phyloP scores from a whole-genome alignment of 2,797 vertebrate genomes.

The Pelobates cultripes region DNA sequence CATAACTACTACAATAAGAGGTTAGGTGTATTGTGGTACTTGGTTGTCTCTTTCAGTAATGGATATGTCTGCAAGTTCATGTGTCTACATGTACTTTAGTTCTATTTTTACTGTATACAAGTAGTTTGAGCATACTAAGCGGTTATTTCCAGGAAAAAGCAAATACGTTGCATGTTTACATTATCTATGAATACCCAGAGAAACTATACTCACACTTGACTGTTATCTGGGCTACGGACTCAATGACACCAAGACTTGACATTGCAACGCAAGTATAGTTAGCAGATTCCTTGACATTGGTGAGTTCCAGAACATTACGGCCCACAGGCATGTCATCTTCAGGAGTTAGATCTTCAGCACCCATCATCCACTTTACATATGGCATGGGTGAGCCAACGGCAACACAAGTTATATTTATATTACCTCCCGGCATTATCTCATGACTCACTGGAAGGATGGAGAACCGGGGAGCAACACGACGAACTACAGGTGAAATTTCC shows the following conservation, averaged over 20 bases:
- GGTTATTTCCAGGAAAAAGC: no score
- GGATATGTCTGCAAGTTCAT: no score
- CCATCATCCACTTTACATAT: constrained; percentile 99
- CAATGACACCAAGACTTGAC: constrained; percentile 98
- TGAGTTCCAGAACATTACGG: constrained; percentile 94
- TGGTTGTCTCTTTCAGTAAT: no score
- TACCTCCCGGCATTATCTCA: constrained; percentile 98
- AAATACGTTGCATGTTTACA: no score
- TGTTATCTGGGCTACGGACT: constrained; percentile 94
- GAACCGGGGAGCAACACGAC: constrained; percentile 97
- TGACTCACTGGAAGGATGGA: constrained; percentile 96
- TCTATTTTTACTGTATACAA: no score
- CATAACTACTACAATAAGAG: no score
- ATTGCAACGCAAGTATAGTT: constrained; percentile 99
- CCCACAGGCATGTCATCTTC: constrained; percentile 99
- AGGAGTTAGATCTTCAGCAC: constrained; percentile 92
- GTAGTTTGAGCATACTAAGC: no score
- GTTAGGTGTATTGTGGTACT: no score
- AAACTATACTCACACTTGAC: constrained; percentile 91
- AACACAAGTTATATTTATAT: constrained; percentile 97
- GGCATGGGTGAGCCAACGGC: constrained; percentile 98
- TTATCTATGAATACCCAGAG: not conserved
- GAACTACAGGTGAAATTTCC: constrained; percentile 86
- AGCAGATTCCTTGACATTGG: constrained; percentile 92
- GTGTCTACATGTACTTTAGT: no score